Evolutionary conservation across 92 coral and sea anemone genomes (phyloP).

Genomic region (Epizoanthus illoricatus): DNA sequence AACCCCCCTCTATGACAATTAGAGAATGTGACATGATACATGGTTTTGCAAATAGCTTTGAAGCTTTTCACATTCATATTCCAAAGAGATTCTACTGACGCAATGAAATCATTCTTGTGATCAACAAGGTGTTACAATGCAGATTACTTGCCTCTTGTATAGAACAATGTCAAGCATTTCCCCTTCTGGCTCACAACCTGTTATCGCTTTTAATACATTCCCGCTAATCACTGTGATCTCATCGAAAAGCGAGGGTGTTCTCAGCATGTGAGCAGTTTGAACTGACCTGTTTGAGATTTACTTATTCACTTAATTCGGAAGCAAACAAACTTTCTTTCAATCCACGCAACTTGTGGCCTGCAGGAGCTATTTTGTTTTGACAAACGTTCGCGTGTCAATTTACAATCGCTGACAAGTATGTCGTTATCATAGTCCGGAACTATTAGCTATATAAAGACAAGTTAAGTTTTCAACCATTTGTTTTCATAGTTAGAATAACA

Average conservation of each 20-base stretch:
- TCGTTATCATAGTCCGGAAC: slow-evolving; percentile 32
- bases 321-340: background rate
- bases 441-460: slow-evolving; percentile 7
- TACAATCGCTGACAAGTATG: slow-evolving; percentile 34
- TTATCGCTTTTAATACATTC: slow-evolving; percentile 37
- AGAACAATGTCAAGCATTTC: slow-evolving; percentile 38
- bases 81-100: slow-evolving; percentile 5
- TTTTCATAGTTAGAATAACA: slow-evolving; percentile 20
- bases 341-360: background rate
- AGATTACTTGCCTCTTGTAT: slow-evolving; percentile 25
- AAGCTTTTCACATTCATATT: background rate
- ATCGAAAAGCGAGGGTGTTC: background rate
- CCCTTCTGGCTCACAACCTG: slow-evolving; percentile 37
- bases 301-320: background rate
- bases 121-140: slow-evolving; percentile 36
- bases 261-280: slow-evolving; percentile 21
- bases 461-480: slow-evolving; percentile 12
- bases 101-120: slow-evolving; percentile 13
- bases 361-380: background rate
- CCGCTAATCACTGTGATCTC: background rate
- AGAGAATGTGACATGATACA: background rate
- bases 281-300: background rate
- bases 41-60: background rate
- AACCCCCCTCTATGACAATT: background rate
- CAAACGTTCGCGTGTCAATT: slow-evolving; percentile 22